Evolutionary conservation across 1,140 invertebrate species (phyloP).

Genomic region (Brachionus plicatilis): DNA sequence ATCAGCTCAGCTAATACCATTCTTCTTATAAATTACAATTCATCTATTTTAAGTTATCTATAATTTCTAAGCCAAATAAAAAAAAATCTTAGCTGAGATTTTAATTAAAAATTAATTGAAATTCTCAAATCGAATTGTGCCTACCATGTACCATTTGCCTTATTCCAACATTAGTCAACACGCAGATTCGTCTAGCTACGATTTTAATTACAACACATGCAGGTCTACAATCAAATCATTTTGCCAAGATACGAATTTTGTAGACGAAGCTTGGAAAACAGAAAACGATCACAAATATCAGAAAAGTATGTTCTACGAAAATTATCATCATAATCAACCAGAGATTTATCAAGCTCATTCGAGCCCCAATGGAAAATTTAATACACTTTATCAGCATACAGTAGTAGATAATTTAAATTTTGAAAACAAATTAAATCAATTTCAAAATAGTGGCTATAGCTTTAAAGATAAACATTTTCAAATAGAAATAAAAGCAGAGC

Average conservation of each 20-base stretch:
- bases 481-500: background rate
- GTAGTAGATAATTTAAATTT: background rate
- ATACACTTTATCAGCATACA: background rate
- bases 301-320: constrained; percentile 31
- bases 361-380: background rate
- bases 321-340: constrained; percentile 11
- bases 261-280: background rate
- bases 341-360: background rate
- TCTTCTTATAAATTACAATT: constrained; percentile 3
- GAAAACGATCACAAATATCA: background rate
- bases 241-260: background rate
- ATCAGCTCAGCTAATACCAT: background rate
- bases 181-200: background rate
- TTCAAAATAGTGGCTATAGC: background rate
- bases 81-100: constrained; percentile 17
- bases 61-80: background rate
- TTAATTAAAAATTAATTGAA: constrained; percentile 10
- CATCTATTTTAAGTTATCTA: constrained; percentile 1
- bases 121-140: background rate
- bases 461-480: background rate
- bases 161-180: background rate
- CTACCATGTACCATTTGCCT: constrained; percentile 16
- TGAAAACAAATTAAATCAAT: background rate
- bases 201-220: constrained; percentile 31
- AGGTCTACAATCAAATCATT: background rate